A percentile compares a stretch with the other conserved stretches of the same genome.
phyloP scores from a whole-genome alignment of 1,140 invertebrate genomes.

The Orchestia grillus region DNA sequence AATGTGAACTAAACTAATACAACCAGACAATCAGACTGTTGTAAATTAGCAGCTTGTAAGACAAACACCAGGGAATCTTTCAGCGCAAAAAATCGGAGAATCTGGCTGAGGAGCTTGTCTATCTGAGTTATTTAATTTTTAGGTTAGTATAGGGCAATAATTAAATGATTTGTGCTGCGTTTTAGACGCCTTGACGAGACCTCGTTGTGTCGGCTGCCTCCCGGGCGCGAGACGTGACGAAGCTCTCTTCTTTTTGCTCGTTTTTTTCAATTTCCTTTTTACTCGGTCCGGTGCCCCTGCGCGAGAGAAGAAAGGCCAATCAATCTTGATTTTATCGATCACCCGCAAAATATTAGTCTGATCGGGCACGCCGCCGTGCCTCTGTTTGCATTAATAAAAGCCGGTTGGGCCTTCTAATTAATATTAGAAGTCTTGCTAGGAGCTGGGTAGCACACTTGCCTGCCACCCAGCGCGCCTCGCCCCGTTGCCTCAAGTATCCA shows the following conservation, averaged over 20 bases:
- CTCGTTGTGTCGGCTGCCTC: not conserved
- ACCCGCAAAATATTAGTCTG: slow-evolving; percentile 3
- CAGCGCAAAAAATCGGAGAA: too few relatives aligned
- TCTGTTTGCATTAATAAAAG: slow-evolving; percentile 10
- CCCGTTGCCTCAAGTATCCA: not conserved
- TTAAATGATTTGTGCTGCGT: not conserved
- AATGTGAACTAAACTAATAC: too few relatives aligned
- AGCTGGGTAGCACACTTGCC: not conserved
- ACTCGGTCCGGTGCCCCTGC: not conserved
- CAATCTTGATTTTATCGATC: slow-evolving; percentile 53
- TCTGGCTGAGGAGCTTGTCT: too few relatives aligned
- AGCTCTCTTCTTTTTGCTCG: not conserved
- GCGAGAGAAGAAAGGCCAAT: slow-evolving; percentile 44
- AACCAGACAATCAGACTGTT: too few relatives aligned
- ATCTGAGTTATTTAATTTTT: not conserved
- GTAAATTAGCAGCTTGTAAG: too few relatives aligned
- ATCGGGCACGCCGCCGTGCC: slow-evolving; percentile 1
- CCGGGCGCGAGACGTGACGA: not conserved
- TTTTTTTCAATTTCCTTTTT: slow-evolving; percentile 13
- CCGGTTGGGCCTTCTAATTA: not conserved
- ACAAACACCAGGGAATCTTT: too few relatives aligned
- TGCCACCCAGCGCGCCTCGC: not conserved
- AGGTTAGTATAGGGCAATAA: not conserved
- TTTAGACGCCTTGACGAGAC: not conserved
- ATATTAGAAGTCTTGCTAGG: not conserved